phyloP scores from a whole-genome alignment of 1,140 invertebrate species.

The Halictus rubicundus region DNA sequence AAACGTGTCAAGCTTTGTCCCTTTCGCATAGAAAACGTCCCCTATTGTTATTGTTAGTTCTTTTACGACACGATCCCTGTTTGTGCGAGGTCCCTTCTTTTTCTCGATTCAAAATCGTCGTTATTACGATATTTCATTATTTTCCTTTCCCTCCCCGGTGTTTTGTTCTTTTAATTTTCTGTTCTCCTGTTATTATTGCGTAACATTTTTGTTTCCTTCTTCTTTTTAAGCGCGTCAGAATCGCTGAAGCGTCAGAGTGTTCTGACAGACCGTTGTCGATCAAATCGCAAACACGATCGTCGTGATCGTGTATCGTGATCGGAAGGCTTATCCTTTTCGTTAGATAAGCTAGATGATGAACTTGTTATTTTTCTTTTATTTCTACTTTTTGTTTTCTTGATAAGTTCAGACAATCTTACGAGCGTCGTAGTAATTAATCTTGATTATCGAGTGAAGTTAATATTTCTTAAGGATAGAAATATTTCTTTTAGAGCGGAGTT shows the following conservation, averaged over 20 bases:
- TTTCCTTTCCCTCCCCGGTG: neutral
- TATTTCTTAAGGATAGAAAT: conserved; percentile 8
- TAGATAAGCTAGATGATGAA: conserved; percentile 1
- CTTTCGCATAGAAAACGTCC: conserved; percentile 5
- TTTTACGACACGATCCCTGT: neutral
- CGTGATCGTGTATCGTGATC: no score
- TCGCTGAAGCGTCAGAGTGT: neutral
- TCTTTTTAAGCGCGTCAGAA: neutral
- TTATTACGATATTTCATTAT: neutral
- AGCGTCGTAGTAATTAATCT: conserved; percentile 19
- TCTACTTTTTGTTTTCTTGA: neutral
- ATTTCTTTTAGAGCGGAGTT: conserved; percentile 18
- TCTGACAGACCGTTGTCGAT: neutral
- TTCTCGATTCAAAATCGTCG: conserved; percentile 4
- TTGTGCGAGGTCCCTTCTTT: conserved; percentile 1
- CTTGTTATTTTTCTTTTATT: neutral
- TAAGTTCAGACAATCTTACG: conserved; percentile 5
- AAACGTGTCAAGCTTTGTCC: conserved; percentile 20
- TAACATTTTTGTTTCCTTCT: neutral
- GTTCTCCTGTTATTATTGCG: neutral
- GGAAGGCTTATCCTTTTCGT: conserved; percentile 11
- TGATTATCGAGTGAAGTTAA: neutral
- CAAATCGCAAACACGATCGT: neutral
- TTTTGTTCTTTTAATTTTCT: neutral
- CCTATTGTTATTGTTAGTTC: conserved; percentile 10